A percentile compares a stretch with the other conserved stretches of the same genome.
Conservation (phyloP, 2,888 invertebrate species). For the Hemaris fuciformis region DNA sequence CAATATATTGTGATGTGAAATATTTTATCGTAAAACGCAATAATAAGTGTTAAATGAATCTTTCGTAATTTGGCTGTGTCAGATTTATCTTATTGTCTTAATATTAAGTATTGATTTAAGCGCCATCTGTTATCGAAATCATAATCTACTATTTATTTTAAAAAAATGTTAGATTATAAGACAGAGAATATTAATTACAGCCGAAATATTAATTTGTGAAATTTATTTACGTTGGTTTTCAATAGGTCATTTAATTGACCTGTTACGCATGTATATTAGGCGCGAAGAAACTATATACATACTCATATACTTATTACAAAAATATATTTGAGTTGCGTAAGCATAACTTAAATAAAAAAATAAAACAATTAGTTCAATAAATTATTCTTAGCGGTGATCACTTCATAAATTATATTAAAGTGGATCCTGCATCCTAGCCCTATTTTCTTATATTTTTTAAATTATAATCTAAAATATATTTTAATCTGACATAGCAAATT, state of each 20-base stretch:
- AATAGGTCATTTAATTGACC: too few species aligned
- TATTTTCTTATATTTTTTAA: background rate
- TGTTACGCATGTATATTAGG: too few species aligned
- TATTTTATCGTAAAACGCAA: conserved; percentile 1
- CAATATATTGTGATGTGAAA: conserved; percentile 1
- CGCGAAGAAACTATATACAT: too few species aligned
- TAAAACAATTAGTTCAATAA: background rate
- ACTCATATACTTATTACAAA: too few species aligned
- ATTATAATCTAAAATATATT: background rate
- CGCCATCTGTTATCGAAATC: background rate
- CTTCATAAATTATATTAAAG: background rate
- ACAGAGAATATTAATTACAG: background rate
- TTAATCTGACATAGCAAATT: background rate
- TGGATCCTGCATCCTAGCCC: too few species aligned
- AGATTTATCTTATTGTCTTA: background rate
- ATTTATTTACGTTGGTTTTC: too few species aligned
- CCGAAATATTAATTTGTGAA: too few species aligned
- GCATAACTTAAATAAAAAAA: too few species aligned
- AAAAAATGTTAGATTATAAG: background rate
- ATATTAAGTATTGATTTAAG: background rate
- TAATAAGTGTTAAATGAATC: background rate
- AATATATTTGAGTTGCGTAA: too few species aligned
- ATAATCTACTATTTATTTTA: background rate
- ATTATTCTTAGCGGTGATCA: background rate
- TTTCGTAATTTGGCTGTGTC: background rate